Percentiles rank a stretch among this genome's conserved stretches.
Conservation (phyloP, 2,888 invertebrate species). For the Nymphalis urticae region DNA sequence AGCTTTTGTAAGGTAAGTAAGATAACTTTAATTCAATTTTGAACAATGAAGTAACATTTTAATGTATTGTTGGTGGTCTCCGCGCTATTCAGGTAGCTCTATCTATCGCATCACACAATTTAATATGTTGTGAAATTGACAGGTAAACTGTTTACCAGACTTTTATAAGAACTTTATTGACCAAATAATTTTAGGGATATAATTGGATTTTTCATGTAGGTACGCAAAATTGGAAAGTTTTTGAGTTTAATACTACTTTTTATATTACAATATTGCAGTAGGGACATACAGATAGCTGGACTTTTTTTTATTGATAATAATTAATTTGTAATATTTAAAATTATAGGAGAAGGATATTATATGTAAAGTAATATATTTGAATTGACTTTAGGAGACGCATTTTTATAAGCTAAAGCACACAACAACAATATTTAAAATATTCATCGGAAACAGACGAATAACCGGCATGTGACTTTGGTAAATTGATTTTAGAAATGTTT, state of each 20-base stretch:
- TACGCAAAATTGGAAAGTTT: too few relatives aligned
- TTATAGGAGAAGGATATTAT: too few relatives aligned
- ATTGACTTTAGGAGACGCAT: too few relatives aligned
- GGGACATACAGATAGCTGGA: too few relatives aligned
- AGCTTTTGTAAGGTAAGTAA: slow-evolving; percentile 39
- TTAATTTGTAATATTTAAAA: too few relatives aligned
- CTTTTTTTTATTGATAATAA: too few relatives aligned
- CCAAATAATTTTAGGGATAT: background rate
- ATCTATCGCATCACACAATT: slow-evolving; percentile 10
- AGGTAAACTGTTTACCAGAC: slow-evolving; percentile 15
- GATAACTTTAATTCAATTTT: slow-evolving; percentile 72
- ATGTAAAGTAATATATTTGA: too few relatives aligned
- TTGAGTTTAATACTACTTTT: too few relatives aligned
- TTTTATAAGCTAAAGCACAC: background rate
- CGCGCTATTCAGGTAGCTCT: slow-evolving; percentile 41
- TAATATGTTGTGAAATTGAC: slow-evolving; percentile 20
- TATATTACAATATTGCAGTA: too few relatives aligned
- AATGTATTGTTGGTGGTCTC: slow-evolving; percentile 53
- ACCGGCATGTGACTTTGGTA: slow-evolving; percentile 63
- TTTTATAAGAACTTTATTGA: slow-evolving; percentile 6
- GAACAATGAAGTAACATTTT: slow-evolving; percentile 63
- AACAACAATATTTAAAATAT: background rate
- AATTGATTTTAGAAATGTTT: slow-evolving; percentile 77
- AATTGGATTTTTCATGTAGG: too few relatives aligned
- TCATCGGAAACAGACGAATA: background rate